These are phyloP conservation scores for Doryteuthis pealeii DNA, from an alignment of 1,140 invertebrate genomes.

Conservation along the genomic window DNA sequence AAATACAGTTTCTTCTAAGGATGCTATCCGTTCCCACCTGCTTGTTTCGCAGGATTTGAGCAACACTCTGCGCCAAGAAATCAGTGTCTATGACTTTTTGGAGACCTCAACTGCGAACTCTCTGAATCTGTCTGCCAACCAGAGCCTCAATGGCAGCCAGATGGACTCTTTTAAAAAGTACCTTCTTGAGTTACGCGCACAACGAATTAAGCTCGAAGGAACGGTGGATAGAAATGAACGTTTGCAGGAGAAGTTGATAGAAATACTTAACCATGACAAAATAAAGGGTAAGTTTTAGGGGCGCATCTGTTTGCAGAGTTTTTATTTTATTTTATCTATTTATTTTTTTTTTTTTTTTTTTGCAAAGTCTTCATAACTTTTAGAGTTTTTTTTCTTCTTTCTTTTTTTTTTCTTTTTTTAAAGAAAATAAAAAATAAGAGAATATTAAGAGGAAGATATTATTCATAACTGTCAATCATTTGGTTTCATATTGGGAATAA, in stretches of 20 bases:
- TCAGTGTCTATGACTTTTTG: slow-evolving; percentile 45
- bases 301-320: too few relatives aligned
- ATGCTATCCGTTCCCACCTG: slow-evolving; percentile 18
- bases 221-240: slow-evolving; percentile 3
- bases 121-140: not conserved
- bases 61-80: slow-evolving; percentile 57
- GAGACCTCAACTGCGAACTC: slow-evolving; percentile 29
- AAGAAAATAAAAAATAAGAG: too few relatives aligned
- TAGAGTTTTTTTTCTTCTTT: too few relatives aligned
- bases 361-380: too few relatives aligned
- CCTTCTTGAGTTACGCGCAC: not conserved
- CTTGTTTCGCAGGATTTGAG: slow-evolving; percentile 56
- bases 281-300: not conserved
- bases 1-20: slow-evolving; percentile 1
- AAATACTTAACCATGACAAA: not conserved
- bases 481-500: too few relatives aligned
- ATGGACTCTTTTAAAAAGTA: slow-evolving; percentile 2
- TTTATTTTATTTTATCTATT: too few relatives aligned
- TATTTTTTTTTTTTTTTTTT: too few relatives aligned
- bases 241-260: not conserved
- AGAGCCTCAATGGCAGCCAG: slow-evolving; percentile 23
- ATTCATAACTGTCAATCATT: too few relatives aligned
- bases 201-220: slow-evolving; percentile 2
- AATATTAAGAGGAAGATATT: too few relatives aligned
- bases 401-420: too few relatives aligned